Conservation (phyloP, 2,888 invertebrate genomes). For the Siphlonurus alternatus region DNA sequence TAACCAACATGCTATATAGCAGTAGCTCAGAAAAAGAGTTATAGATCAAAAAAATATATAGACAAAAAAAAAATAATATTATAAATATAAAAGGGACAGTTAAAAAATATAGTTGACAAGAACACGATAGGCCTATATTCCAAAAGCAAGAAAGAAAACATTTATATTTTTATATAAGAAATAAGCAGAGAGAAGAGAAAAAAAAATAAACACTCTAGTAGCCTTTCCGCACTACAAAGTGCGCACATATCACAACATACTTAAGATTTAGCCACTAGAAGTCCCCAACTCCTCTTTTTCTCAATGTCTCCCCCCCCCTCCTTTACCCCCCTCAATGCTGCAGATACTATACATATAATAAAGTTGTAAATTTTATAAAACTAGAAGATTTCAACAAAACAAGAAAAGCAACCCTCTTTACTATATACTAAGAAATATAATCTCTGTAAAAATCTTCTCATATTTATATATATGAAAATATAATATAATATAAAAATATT, state of each 20-base stretch:
- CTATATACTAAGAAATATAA: neutral
- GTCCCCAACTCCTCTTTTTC: neutral
- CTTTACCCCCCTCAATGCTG: neutral
- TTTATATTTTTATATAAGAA: neutral
- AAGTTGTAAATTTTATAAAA: neutral
- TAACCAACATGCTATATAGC: constrained; percentile 1
- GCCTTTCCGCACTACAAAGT: neutral
- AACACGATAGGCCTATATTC: neutral
- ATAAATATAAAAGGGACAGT: neutral
- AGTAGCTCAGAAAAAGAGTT: neutral
- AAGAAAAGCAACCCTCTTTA: neutral
- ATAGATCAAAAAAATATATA: neutral
- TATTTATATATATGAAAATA: neutral
- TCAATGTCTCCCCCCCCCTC: neutral
- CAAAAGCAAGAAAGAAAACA: neutral
- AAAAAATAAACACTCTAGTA: neutral
- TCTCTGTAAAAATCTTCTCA: neutral
- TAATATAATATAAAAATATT: constrained; percentile 2
- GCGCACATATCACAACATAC: neutral
- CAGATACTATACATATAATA: neutral
- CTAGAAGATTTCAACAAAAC: neutral
- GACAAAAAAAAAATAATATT: neutral
- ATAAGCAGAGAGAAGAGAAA: neutral
- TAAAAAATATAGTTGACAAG: neutral
- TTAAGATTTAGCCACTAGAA: neutral